Percentiles rank a stretch among this genome's conserved stretches.
Conservation (phyloP, 92 coral and sea anemone species). For the Actinostola sp. region DNA sequence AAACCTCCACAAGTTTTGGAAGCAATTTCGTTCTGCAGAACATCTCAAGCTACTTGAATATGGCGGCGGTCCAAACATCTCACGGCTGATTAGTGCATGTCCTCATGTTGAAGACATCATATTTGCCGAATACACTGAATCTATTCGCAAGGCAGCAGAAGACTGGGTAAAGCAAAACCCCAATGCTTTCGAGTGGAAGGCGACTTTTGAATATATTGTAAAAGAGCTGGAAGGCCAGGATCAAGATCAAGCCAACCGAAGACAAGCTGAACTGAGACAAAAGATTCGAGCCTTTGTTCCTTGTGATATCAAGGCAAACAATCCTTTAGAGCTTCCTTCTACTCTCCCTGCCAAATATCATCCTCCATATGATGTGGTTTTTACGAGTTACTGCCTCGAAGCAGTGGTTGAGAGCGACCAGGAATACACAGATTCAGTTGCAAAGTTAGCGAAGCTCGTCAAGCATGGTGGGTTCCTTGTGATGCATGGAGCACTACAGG, state of each 20-base stretch:
- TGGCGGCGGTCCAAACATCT: conserved; percentile 57
- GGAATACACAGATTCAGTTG: conserved; percentile 49
- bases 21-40: neutral
- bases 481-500: conserved; percentile 45
- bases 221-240: conserved; percentile 35
- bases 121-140: conserved; percentile 45
- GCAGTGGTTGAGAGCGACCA: conserved; percentile 47
- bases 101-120: conserved; percentile 40
- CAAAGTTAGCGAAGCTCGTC: conserved; percentile 42
- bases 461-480: conserved; percentile 53
- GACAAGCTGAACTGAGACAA: conserved; percentile 38
- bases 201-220: conserved; percentile 39
- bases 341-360: neutral
- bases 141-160: conserved; percentile 41
- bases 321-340: neutral
- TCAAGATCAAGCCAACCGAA: conserved; percentile 6
- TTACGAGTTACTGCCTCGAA: conserved; percentile 58
- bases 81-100: conserved; percentile 38
- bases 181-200: conserved; percentile 40
- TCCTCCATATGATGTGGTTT: conserved; percentile 59
- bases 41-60: conserved; percentile 19
- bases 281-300: conserved; percentile 48
- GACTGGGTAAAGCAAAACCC: conserved; percentile 35
- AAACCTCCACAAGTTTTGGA: neutral
- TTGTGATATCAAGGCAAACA: conserved; percentile 14